A percentile compares a stretch with the other conserved stretches of the same genome.
These are phyloP conservation scores for Diaperis boleti DNA, from an alignment of 2,888 invertebrate species.

Conservation along the genomic window DNA sequence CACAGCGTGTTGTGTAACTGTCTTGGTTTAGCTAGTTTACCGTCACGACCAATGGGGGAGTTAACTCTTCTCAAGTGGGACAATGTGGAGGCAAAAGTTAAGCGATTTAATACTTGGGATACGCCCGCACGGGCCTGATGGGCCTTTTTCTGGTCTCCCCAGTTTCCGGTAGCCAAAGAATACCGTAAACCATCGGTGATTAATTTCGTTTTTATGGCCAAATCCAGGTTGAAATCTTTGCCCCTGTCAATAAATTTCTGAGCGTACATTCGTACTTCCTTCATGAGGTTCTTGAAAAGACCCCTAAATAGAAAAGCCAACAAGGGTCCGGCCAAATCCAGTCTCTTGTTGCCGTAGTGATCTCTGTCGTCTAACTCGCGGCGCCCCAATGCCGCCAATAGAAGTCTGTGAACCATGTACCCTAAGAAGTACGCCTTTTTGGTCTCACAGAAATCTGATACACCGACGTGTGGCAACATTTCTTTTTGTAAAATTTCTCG, in stretches of 20 bases:
- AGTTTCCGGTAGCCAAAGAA: slow-evolving; percentile 99
- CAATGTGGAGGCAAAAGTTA: slow-evolving; percentile 98
- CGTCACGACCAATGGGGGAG: slow-evolving; percentile 99
- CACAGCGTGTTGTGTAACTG: slow-evolving; percentile 99
- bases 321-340: slow-evolving; percentile 97
- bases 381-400: slow-evolving; percentile 94
- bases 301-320: slow-evolving; percentile 97
- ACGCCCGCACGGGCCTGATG: slow-evolving; percentile 98
- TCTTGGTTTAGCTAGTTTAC: slow-evolving; percentile 98
- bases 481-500: slow-evolving; percentile 99
- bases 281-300: slow-evolving; percentile 94
- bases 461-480: slow-evolving; percentile 99
- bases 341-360: slow-evolving; percentile 99
- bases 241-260: slow-evolving; percentile 99
- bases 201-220: slow-evolving; percentile 96
- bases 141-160: slow-evolving; percentile 99
- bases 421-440: slow-evolving; percentile 99
- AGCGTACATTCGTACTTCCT: slow-evolving; percentile 98
- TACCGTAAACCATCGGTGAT: slow-evolving; percentile 98
- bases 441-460: slow-evolving; percentile 99
- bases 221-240: slow-evolving; percentile 97
- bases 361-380: slow-evolving; percentile 98
- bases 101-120: slow-evolving; percentile 91
- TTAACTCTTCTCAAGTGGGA: slow-evolving; percentile 98
- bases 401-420: slow-evolving; percentile 98